These are phyloP conservation scores for Solenodon paradoxus DNA, from an alignment of 2,113 vertebrate genomes.

Conservation along the genomic window DNA sequence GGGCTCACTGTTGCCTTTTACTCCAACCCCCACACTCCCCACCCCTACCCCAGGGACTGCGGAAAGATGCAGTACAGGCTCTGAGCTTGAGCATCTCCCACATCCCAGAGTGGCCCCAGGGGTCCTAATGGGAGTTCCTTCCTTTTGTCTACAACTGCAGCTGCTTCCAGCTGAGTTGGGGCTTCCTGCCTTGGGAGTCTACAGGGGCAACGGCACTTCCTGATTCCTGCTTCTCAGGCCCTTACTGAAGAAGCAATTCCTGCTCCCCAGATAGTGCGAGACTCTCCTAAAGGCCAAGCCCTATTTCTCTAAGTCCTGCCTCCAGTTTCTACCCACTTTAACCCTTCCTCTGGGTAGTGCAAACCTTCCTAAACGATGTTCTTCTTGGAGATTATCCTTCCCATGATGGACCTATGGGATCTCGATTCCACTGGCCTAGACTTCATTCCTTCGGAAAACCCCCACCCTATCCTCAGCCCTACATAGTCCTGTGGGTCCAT, in stretches of 20 bases:
- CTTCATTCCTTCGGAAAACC: background rate
- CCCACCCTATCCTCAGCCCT: background rate
- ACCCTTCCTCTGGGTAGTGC: background rate
- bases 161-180: background rate
- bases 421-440: background rate
- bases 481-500: background rate
- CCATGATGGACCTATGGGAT: background rate
- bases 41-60: background rate
- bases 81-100: background rate
- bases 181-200: background rate
- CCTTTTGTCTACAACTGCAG: background rate
- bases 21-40: no score
- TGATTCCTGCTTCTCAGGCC: background rate
- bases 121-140: rapidly evolving
- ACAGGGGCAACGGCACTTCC: background rate
- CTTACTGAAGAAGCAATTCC: no score
- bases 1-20: background rate
- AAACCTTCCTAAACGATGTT: background rate
- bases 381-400: background rate
- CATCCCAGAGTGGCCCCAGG: background rate
- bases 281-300: background rate
- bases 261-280: background rate
- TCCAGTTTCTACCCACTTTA: background rate
- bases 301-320: rapidly evolving
- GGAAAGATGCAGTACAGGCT: background rate